These are phyloP conservation scores for Erethizon dorsatum DNA, from an alignment of 2,797 vertebrate genomes.

Conservation along the genomic window DNA sequence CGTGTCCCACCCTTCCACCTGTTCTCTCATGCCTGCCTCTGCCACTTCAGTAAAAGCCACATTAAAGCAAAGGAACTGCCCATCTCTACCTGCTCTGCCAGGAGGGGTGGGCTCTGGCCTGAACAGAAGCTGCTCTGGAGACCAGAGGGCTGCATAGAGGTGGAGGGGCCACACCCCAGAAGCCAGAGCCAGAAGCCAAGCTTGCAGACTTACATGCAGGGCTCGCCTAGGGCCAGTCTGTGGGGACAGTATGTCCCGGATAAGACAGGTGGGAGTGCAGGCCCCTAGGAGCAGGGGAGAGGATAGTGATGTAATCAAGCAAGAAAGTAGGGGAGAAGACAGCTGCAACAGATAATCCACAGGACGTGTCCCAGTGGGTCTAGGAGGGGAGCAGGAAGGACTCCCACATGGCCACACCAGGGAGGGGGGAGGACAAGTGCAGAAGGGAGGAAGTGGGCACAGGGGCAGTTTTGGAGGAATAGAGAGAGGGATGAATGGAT, in stretches of 20 bases:
- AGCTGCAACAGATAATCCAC: background rate
- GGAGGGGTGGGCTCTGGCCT: background rate
- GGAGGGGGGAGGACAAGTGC: background rate
- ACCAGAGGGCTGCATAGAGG: background rate
- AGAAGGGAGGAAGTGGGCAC: background rate
- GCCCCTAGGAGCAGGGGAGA: background rate
- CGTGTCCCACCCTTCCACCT: background rate
- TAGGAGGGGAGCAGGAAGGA: background rate
- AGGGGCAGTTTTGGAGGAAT: background rate
- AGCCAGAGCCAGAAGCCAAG: accelerated
- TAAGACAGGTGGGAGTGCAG: background rate
- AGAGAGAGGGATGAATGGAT: too few relatives aligned
- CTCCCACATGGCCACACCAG: accelerated
- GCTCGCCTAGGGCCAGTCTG: background rate
- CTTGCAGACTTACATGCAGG: background rate
- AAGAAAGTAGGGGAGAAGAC: background rate
- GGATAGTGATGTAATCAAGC: background rate
- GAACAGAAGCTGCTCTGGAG: background rate
- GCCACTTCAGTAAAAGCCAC: background rate
- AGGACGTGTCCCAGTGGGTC: background rate
- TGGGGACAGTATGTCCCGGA: background rate
- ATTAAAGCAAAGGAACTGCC: background rate
- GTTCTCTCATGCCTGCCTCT: background rate
- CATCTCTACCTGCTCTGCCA: background rate
- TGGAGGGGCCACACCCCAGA: background rate